A percentile compares a stretch with the other conserved stretches of the same genome.
phyloP scores from a whole-genome alignment of 2,888 invertebrate species.

The Ichneumoninae sp. region DNA sequence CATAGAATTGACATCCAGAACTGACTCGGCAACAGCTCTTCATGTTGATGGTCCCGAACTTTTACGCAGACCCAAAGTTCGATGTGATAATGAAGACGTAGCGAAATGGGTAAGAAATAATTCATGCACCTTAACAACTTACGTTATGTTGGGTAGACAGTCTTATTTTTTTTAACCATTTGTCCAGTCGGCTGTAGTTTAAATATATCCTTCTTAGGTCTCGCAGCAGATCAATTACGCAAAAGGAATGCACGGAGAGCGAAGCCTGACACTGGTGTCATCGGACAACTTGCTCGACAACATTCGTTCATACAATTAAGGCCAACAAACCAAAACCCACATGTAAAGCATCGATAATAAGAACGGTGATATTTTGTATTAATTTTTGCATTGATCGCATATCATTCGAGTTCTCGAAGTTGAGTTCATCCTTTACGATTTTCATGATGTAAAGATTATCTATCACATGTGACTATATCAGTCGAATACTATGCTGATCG shows the following conservation, averaged over 20 bases:
- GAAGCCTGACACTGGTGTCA: constrained; percentile 88
- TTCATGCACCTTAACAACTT: neutral
- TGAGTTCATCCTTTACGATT: constrained; percentile 16
- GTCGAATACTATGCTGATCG: neutral
- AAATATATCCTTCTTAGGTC: constrained; percentile 83
- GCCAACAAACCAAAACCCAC: constrained; percentile 17
- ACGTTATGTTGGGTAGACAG: neutral
- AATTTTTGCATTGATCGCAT: constrained; percentile 37
- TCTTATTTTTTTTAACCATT: too few relatives aligned
- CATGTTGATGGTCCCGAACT: constrained; percentile 85
- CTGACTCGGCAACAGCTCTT: constrained; percentile 79
- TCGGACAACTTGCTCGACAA: constrained; percentile 83
- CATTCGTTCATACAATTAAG: constrained; percentile 80
- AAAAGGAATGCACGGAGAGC: constrained; percentile 93
- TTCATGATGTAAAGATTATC: constrained; percentile 25
- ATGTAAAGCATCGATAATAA: constrained; percentile 11
- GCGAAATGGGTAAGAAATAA: constrained; percentile 86
- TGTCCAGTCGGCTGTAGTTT: too few relatives aligned
- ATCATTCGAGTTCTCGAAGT: neutral
- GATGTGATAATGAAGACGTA: constrained; percentile 90
- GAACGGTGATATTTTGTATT: constrained; percentile 51
- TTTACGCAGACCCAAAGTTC: constrained; percentile 90
- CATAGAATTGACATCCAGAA: constrained; percentile 88
- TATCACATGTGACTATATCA: constrained; percentile 4
- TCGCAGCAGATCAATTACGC: constrained; percentile 95